Percentiles rank a stretch among this genome's conserved stretches.
Evolutionary conservation across 2,797 vertebrate species (phyloP).

Genomic region (Yasuhikotakia modesta): DNA sequence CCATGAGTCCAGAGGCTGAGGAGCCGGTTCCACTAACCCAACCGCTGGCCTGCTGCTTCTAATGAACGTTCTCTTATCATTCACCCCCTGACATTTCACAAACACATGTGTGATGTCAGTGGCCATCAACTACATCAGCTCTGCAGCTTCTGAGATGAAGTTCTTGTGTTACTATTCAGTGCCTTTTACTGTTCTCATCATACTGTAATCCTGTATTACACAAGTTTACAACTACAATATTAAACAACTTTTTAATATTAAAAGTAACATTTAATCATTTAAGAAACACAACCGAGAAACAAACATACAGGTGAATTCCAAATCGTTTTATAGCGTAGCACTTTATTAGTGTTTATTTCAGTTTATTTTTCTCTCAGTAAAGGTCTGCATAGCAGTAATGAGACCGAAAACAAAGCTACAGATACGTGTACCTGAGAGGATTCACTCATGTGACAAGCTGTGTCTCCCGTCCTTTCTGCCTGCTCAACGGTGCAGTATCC

Average conservation of each 20-base stretch:
- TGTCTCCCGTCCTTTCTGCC: conserved; percentile 86
- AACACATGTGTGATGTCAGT: conserved; percentile 38
- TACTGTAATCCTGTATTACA: no score
- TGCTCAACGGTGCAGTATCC: conserved; percentile 89
- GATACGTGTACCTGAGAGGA: conserved; percentile 51
- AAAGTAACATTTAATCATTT: no score
- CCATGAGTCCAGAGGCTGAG: conserved; percentile 99
- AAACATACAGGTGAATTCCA: no score
- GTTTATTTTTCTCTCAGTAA: no score
- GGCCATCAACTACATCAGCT: neutral
- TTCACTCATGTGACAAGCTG: conserved; percentile 82
- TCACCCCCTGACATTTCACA: conserved; percentile 86
- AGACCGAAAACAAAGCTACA: neutral
- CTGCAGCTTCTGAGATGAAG: neutral
- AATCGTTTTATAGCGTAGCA: no score
- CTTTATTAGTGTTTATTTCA: no score
- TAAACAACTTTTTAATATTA: no score
- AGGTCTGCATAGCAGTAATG: neutral
- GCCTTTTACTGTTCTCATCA: no score
- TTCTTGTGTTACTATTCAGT: no score
- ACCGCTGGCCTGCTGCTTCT: conserved; percentile 95
- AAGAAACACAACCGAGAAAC: no score
- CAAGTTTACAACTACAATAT: no score
- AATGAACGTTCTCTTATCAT: conserved; percentile 93
- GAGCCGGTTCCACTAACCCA: conserved; percentile 95